phyloP scores from a whole-genome alignment of 2,113 vertebrate species.

The Phrynosoma blainvillii region DNA sequence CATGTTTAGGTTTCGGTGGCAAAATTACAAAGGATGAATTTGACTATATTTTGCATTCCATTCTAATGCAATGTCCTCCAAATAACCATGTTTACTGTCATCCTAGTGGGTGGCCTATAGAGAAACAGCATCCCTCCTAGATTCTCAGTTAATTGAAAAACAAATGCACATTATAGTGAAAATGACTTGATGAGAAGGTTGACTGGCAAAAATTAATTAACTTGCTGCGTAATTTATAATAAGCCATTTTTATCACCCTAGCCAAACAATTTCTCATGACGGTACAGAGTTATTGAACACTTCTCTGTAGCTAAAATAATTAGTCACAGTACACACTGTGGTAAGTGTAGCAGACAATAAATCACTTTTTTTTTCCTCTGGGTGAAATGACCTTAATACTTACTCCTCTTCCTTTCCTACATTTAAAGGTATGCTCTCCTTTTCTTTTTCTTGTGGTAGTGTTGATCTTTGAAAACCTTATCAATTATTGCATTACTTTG shows the following conservation, averaged over 20 bases:
- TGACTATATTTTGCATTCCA: background rate
- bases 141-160: conserved; percentile 45
- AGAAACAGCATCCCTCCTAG: conserved; percentile 4
- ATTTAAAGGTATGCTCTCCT: conserved; percentile 23
- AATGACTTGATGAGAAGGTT: conserved; percentile 50
- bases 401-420: conserved; percentile 39
- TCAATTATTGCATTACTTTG: background rate
- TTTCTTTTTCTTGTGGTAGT: conserved; percentile 11
- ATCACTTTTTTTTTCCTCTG: conserved; percentile 42
- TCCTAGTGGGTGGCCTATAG: background rate
- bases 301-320: conserved; percentile 63
- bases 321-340: conserved; percentile 40
- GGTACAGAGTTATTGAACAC: conserved; percentile 36
- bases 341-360: conserved; percentile 53
- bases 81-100: background rate
- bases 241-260: conserved; percentile 59
- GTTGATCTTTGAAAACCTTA: conserved; percentile 16
- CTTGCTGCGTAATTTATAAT: conserved; percentile 57
- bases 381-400: conserved; percentile 37
- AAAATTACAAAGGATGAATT: background rate
- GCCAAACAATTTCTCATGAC: conserved; percentile 55
- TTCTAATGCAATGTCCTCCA: conserved; percentile 6
- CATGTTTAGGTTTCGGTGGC: background rate
- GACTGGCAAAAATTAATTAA: conserved; percentile 60
- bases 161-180: conserved; percentile 48